Evolutionary conservation across 2,888 invertebrate genomes (phyloP), one percentile per base, ranked within the genome.

Genomic region (Apamea crenata): DNA sequence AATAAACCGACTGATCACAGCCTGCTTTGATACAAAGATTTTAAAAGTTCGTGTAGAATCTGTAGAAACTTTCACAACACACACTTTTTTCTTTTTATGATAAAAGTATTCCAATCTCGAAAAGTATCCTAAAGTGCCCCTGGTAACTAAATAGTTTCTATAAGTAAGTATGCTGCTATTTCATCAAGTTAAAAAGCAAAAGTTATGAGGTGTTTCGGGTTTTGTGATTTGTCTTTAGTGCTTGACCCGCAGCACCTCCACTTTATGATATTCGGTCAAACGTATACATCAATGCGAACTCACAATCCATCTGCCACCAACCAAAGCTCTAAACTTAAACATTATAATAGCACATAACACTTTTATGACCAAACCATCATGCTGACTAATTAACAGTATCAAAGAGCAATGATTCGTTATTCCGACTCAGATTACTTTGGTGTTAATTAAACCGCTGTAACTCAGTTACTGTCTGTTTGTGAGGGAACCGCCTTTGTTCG

Each of bases 401-500:
- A 84, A 84, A 83, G 59, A 86, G 73, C 73, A 83, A 80, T 85
- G 86, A 86, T 83, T 53, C 80, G 77, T 80, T 68, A 80, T 82
- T 73, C 79, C 70, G 40, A n/a, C 69, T 83, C 63, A 47, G 74
- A 85, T 87, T 80, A 85, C 74, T 87, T 76, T 66, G 50, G 77
- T 84, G 74, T 83, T 85, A 84, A 85, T 85, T 80, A 85, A 65
- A 77, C 61, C 40, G 74, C 77, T 80, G 76, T 77, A 44, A 87
- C 82, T 66, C 72, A 75, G 70, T 83, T 81, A 84, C 69, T 79
- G 80, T 85, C 71, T 69, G 83, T 68, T 75, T 76, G 74, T 84
- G 79, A 83, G 77, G 73, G 74, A 75, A 74, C 79, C 63, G 71
- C 66, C 69, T 86, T 90, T 88, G 90, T 90, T 71, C 76, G 77